Conservation (phyloP, 92 coral and sea anemone genomes). For the Parazoanthus darwini region DNA sequence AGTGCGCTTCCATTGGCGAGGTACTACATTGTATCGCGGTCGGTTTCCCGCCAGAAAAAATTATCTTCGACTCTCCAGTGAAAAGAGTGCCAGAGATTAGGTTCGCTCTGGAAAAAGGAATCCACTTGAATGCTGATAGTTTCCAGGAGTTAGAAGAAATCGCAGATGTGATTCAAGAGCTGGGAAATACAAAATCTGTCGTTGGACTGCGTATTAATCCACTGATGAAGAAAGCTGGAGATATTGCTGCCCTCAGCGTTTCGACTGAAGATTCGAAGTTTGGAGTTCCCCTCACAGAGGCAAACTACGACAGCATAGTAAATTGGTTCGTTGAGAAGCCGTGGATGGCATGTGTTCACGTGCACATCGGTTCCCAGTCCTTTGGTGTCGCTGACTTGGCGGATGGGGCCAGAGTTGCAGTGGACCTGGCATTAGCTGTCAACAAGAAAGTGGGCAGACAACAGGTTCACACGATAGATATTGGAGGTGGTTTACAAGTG, state of each 20-base stretch:
- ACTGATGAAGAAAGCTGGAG: slow-evolving; percentile 71
- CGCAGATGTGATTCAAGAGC: slow-evolving; percentile 59
- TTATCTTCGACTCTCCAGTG: slow-evolving; percentile 87
- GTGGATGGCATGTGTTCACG: slow-evolving; percentile 84
- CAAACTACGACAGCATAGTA: slow-evolving; percentile 64
- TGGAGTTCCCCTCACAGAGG: slow-evolving; percentile 84
- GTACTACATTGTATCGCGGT: slow-evolving; percentile 72
- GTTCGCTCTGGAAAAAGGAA: slow-evolving; percentile 77
- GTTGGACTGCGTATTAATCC: slow-evolving; percentile 90
- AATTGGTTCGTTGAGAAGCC: slow-evolving; percentile 69
- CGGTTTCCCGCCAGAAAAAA: slow-evolving; percentile 82
- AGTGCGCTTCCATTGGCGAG: slow-evolving; percentile 96
- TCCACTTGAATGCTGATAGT: slow-evolving; percentile 85
- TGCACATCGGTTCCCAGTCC: slow-evolving; percentile 91
- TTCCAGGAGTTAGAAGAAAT: slow-evolving; percentile 78
- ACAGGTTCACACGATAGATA: slow-evolving; percentile 82
- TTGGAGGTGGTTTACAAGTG: slow-evolving; percentile 94
- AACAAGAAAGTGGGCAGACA: slow-evolving; percentile 68
- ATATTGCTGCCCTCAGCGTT: slow-evolving; percentile 67
- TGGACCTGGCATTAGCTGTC: slow-evolving; percentile 84
- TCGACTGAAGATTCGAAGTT: slow-evolving; percentile 84
- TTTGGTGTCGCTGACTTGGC: slow-evolving; percentile 68
- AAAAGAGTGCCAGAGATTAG: slow-evolving; percentile 84
- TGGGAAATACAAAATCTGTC: slow-evolving; percentile 59
- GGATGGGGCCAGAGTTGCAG: slow-evolving; percentile 67